Percentiles rank a stretch among this genome's conserved stretches.
Evolutionary conservation across 37 sponge, comb jelly and placozoan species (phyloP).

Genomic region (Oopsacas minuta): DNA sequence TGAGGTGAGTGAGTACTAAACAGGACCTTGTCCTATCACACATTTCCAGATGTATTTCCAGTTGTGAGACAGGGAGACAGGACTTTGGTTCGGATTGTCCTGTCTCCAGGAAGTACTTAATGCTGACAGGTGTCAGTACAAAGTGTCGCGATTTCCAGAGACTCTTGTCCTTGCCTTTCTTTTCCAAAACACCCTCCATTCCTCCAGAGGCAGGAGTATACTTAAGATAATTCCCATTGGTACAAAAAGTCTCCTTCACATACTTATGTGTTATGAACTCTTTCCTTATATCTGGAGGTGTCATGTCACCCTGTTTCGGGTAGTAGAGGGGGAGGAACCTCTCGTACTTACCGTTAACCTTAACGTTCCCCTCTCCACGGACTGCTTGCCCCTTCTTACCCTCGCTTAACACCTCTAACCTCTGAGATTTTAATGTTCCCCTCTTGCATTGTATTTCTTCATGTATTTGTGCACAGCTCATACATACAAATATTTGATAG

Average conservation of each 20-base stretch:
- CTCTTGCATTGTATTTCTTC: not conserved
- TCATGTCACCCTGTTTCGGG: not conserved
- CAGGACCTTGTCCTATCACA: not conserved
- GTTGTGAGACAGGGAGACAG: not conserved
- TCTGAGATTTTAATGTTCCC: not conserved
- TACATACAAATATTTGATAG: not conserved
- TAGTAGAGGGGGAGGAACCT: not conserved
- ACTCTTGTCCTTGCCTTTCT: conserved; percentile 10
- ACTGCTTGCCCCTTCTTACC: not conserved
- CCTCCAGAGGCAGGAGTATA: not conserved
- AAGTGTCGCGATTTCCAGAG: not conserved
- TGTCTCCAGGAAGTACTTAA: not conserved
- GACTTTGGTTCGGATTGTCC: not conserved
- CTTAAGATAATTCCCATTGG: not conserved
- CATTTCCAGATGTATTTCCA: not conserved
- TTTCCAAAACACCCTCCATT: not conserved
- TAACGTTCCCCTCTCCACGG: not conserved
- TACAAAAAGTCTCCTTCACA: not conserved
- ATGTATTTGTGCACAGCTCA: not conserved
- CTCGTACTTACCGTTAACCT: not conserved
- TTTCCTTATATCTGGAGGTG: not conserved
- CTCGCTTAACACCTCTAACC: not conserved
- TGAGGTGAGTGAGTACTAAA: not conserved
- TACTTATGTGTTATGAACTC: not conserved
- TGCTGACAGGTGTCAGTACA: not conserved